These are phyloP conservation scores for Drosophila buzzatii DNA, from an alignment of 2,888 invertebrate genomes.

Conservation along the genomic window DNA sequence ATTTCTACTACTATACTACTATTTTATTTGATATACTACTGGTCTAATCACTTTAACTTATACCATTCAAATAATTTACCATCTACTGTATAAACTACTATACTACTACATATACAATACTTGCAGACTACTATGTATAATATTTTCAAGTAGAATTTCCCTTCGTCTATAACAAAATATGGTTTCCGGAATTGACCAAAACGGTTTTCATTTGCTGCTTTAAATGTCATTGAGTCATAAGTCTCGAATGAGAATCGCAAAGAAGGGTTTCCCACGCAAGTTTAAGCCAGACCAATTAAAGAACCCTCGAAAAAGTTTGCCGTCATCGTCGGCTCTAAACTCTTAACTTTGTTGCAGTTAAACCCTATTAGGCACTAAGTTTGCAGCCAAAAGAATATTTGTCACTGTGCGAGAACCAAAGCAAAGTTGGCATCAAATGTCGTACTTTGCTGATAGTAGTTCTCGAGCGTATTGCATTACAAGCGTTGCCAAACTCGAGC, in stretches of 20 bases:
- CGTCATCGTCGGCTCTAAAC: slow-evolving; percentile 22
- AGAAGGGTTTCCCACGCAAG: not conserved
- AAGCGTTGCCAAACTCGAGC: slow-evolving; percentile 2
- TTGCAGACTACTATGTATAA: too few species aligned
- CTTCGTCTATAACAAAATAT: too few species aligned
- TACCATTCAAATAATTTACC: too few species aligned
- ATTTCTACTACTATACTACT: too few species aligned
- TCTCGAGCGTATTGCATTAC: slow-evolving; percentile 17
- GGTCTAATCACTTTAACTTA: too few species aligned
- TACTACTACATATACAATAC: not conserved
- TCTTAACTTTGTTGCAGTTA: slow-evolving; percentile 56
- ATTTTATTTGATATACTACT: too few species aligned
- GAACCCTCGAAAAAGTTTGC: slow-evolving; percentile 32
- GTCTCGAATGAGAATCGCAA: not conserved
- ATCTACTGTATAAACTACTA: not conserved
- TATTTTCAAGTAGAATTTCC: too few species aligned
- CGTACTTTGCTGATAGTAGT: slow-evolving; percentile 3
- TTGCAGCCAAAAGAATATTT: slow-evolving; percentile 31
- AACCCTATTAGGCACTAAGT: slow-evolving; percentile 48
- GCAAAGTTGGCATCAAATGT: slow-evolving; percentile 47
- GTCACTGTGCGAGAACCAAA: slow-evolving; percentile 16
- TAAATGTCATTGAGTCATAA: not conserved
- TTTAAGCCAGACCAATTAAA: slow-evolving; percentile 20
- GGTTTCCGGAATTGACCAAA: not conserved
- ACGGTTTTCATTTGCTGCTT: not conserved